Evolutionary conservation across 2,888 invertebrate genomes (phyloP).

Genomic region (Athetis lepigone): DNA sequence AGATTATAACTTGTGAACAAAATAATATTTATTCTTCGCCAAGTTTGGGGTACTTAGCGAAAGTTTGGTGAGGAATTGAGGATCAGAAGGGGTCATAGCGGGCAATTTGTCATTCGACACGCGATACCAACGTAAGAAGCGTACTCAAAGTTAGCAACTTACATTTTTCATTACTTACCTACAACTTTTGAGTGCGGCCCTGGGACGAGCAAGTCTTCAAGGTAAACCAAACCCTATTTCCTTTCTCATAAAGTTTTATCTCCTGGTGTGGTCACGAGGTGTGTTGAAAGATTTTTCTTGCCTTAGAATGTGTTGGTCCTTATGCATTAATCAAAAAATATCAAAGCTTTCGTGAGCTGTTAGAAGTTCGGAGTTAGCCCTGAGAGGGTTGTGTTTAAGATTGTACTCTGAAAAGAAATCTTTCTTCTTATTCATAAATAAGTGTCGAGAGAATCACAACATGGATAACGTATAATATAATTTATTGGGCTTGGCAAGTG

Average conservation of each 20-base stretch:
- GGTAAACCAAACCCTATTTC: slow-evolving; percentile 47
- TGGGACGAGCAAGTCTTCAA: slow-evolving; percentile 32
- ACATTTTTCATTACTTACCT: slow-evolving; percentile 83
- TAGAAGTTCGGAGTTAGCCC: slow-evolving; percentile 55
- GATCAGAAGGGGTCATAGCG: slow-evolving; percentile 74
- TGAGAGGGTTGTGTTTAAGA: slow-evolving; percentile 39
- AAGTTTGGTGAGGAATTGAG: slow-evolving; percentile 69
- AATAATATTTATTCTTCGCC: slow-evolving; percentile 70
- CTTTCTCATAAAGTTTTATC: slow-evolving; percentile 13
- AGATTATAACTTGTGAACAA: slow-evolving; percentile 54
- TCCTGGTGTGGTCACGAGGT: neutral
- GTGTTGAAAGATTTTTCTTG: slow-evolving; percentile 57
- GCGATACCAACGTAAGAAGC: slow-evolving; percentile 81
- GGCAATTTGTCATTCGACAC: slow-evolving; percentile 86
- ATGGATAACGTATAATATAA: neutral
- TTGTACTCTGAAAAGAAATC: slow-evolving; percentile 30
- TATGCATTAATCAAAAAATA: slow-evolving; percentile 65
- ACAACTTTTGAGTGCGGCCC: slow-evolving; percentile 71
- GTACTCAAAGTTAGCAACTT: slow-evolving; percentile 77
- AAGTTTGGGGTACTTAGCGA: slow-evolving; percentile 64
- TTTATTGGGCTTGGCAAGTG: too few relatives aligned
- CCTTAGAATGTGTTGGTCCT: slow-evolving; percentile 49
- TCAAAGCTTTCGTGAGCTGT: slow-evolving; percentile 52
- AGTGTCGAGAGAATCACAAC: neutral
- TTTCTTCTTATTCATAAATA: slow-evolving; percentile 12